Evolutionary conservation across 1,140 invertebrate genomes (phyloP).

Genomic region (Sitodiplosis mosellana): DNA sequence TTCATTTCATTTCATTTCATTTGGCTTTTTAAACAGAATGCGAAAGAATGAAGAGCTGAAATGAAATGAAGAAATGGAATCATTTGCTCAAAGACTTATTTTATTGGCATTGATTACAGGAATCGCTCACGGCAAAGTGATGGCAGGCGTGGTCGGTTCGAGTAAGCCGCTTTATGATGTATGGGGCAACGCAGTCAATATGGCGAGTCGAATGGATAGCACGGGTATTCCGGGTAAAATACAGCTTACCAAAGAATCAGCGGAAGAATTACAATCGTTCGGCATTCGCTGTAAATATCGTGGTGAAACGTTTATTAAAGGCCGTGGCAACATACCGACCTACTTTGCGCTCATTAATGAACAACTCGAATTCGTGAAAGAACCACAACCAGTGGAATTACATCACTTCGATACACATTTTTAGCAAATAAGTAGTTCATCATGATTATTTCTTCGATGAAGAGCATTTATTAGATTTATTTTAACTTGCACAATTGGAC

Average conservation of each 20-base stretch:
- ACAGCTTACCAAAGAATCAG: constrained; percentile 60
- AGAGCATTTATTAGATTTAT: not conserved
- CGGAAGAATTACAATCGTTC: constrained; percentile 42
- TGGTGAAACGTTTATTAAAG: constrained; percentile 55
- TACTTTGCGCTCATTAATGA: constrained; percentile 52
- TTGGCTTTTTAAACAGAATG: not conserved
- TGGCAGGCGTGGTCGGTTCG: constrained; percentile 79
- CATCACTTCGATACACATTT: no score
- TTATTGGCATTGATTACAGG: constrained; percentile 20
- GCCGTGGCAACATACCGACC: constrained; percentile 50
- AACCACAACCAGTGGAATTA: not conserved
- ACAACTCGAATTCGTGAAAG: constrained; percentile 29
- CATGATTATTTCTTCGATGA: not conserved
- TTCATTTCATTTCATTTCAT: no score
- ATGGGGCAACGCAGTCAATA: constrained; percentile 89
- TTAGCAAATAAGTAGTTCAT: no score
- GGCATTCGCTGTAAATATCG: constrained; percentile 48
- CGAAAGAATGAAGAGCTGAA: no score
- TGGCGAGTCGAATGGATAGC: constrained; percentile 83
- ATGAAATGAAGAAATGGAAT: not conserved
- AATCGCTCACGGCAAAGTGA: constrained; percentile 65
- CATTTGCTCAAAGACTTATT: not conserved
- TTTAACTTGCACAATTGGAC: not conserved
- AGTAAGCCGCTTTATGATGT: constrained; percentile 70
- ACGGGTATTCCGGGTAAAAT: constrained; percentile 61